Conservation (phyloP, 2,797 vertebrate genomes). For the Prunella strophiata region DNA sequence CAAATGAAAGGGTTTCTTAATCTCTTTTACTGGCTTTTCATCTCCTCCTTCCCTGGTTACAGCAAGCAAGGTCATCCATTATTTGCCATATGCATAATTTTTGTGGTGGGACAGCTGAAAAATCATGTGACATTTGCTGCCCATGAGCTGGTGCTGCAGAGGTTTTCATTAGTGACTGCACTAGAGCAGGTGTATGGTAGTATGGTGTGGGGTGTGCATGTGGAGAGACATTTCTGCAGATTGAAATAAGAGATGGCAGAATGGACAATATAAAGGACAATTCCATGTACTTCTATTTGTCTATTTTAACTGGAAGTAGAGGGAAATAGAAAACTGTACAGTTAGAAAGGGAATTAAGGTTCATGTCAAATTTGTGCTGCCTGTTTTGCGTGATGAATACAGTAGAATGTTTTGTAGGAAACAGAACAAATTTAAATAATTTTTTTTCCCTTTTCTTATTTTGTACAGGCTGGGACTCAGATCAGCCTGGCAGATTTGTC, state of each 20-base stretch:
- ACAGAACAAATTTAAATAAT: not conserved
- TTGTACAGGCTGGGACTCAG: conserved; percentile 78
- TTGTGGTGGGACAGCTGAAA: conserved; percentile 1
- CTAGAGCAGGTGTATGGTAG: not conserved
- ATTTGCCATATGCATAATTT: not conserved
- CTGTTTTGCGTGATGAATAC: not conserved
- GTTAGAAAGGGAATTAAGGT: not conserved
- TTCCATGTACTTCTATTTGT: not conserved
- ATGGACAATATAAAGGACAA: not conserved
- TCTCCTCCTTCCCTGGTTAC: not conserved
- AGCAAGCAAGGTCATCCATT: not conserved
- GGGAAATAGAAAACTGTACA: not conserved
- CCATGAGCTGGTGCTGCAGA: not conserved
- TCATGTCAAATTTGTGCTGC: not conserved
- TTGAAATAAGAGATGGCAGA: not conserved
- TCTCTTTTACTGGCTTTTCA: not conserved
- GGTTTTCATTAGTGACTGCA: not conserved
- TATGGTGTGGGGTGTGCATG: rapidly evolving
- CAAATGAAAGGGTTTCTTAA: not conserved
- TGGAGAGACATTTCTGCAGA: not conserved
- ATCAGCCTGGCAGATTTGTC: conserved; percentile 79
- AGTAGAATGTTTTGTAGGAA: not conserved
- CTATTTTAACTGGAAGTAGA: not conserved
- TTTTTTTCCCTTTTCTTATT: not conserved
- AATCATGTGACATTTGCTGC: not conserved